Percentiles rank a stretch among this genome's conserved stretches.
phyloP scores from a whole-genome alignment of 2,113 vertebrate genomes.

The human (Homo sapiens) region DNA sequence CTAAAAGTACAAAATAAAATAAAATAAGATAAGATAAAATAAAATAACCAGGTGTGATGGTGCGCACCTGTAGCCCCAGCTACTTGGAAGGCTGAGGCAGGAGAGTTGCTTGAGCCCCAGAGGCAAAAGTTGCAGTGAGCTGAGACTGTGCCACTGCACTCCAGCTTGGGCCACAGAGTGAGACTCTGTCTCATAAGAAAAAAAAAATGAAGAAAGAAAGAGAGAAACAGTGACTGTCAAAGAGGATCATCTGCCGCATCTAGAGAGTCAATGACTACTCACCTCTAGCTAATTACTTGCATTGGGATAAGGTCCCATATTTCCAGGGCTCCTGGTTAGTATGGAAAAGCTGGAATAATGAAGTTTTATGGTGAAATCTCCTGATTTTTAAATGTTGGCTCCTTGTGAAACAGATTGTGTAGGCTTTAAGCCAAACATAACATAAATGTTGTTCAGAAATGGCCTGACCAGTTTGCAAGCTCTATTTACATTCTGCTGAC shows the following conservation, averaged over 20 bases:
- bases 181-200: too few species aligned
- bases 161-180: too few species aligned
- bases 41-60: too few species aligned
- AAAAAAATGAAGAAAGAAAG: rapidly evolving
- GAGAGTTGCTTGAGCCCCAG: too few species aligned
- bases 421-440: neutral
- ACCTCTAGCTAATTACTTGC: neutral
- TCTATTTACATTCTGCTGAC: neutral
- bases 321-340: neutral
- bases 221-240: too few species aligned
- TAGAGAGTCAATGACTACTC: neutral
- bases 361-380: neutral
- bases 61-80: too few species aligned
- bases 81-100: too few species aligned
- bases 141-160: too few species aligned
- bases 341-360: neutral
- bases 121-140: too few species aligned
- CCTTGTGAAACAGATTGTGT: neutral
- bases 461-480: neutral
- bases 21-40: too few species aligned
- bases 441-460: neutral
- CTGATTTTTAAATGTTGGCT: neutral
- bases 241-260: neutral
- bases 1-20: too few species aligned
- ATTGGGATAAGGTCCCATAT: too few species aligned